Conservation (phyloP, 2,888 invertebrate genomes). For the Ramazzottius varieornatus region DNA sequence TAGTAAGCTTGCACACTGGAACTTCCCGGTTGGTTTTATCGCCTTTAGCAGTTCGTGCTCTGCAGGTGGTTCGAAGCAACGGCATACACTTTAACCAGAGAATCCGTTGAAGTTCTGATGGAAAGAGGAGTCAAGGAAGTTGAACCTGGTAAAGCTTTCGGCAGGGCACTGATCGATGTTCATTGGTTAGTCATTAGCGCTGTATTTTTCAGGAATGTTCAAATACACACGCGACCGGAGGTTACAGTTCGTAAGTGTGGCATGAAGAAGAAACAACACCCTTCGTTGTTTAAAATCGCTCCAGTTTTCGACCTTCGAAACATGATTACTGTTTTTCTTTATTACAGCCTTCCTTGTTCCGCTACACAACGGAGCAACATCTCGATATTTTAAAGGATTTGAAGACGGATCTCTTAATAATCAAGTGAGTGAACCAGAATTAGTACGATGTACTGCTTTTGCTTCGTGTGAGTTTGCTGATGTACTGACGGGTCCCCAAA, state of each 20-base stretch:
- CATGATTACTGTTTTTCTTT: neutral
- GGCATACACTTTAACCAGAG: neutral
- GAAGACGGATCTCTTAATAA: neutral
- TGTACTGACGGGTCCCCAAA: too few species aligned
- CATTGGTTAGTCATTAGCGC: neutral
- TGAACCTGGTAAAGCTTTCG: neutral
- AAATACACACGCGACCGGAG: neutral
- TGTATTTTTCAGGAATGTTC: neutral
- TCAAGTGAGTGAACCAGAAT: neutral
- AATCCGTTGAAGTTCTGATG: neutral
- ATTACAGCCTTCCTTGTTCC: neutral
- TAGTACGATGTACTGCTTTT: neutral
- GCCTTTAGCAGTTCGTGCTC: neutral
- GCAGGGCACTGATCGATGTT: too few species aligned
- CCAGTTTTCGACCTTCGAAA: neutral
- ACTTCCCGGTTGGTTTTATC: neutral
- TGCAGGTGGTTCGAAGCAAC: neutral
- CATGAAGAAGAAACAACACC: too few species aligned
- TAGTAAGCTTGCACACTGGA: neutral
- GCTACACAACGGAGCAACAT: neutral
- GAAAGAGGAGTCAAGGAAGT: neutral
- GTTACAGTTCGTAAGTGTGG: neutral
- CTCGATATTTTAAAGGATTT: neutral
- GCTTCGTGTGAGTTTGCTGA: too few species aligned
- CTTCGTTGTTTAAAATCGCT: too few species aligned